Conservation (phyloP, 2,888 invertebrate species). For the Laothoe populi region DNA sequence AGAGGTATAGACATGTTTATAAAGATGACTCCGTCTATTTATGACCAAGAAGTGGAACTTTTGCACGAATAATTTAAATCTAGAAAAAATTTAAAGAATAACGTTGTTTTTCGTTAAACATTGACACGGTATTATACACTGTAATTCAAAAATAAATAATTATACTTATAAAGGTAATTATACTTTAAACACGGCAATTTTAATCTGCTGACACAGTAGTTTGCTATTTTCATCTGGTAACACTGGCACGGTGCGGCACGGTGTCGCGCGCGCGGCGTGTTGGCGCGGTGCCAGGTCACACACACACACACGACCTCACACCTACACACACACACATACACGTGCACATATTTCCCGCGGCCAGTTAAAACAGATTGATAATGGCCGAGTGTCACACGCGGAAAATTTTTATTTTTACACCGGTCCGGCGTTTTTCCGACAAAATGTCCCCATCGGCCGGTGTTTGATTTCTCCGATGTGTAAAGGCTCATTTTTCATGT, state of each 20-base stretch:
- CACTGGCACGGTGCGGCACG: conserved; percentile 20
- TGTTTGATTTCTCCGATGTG: conserved; percentile 72
- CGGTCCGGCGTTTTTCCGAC: conserved; percentile 54
- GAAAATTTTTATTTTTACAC: conserved; percentile 71
- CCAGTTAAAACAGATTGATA: conserved; percentile 81
- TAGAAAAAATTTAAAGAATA: no score
- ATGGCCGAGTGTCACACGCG: conserved; percentile 78
- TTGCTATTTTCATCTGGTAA: no score
- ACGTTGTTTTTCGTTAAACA: no score
- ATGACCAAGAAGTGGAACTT: no score
- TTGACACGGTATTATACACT: no score
- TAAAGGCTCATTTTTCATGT: conserved; percentile 73
- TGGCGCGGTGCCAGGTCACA: conserved; percentile 52
- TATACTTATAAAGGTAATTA: no score
- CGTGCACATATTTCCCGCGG: conserved; percentile 60
- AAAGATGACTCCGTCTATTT: no score
- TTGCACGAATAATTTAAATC: no score
- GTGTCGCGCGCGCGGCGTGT: conserved; percentile 24
- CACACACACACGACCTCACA: conserved; percentile 43
- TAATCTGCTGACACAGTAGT: no score
- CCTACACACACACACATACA: conserved; percentile 43
- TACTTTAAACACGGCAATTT: no score
- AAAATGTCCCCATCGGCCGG: conserved; percentile 47
- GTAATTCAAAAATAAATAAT: no score
- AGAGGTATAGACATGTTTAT: no score